Conservation (phyloP, 35 echinoderm and acorn worm genomes). For the Ophioderma brevispina region DNA sequence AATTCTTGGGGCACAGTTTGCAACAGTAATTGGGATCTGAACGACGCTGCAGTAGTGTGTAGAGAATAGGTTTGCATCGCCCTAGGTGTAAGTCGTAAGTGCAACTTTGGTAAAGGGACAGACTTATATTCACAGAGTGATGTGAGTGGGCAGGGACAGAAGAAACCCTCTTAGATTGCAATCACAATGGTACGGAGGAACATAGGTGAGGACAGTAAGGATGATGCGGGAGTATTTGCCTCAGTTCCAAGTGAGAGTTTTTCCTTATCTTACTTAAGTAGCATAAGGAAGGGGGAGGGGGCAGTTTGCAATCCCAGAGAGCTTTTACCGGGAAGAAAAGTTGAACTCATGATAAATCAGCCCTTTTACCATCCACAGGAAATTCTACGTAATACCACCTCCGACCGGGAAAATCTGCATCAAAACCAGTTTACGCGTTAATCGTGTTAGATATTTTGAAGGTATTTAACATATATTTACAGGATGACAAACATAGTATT, state of each 20-base stretch:
- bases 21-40: slow-evolving; percentile 20
- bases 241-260: background rate
- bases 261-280: too few relatives aligned
- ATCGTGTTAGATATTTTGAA: too few relatives aligned
- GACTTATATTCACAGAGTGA: slow-evolving; percentile 29
- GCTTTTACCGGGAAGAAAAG: too few relatives aligned
- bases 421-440: too few relatives aligned
- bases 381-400: too few relatives aligned
- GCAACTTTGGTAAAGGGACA: slow-evolving; percentile 36
- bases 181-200: slow-evolving; percentile 2
- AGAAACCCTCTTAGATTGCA: slow-evolving; percentile 26
- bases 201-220: slow-evolving; percentile 30
- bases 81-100: background rate
- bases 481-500: too few relatives aligned
- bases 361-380: too few relatives aligned
- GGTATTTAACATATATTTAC: too few relatives aligned
- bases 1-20: slow-evolving; percentile 62
- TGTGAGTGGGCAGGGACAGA: slow-evolving; percentile 54
- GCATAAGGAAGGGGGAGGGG: too few relatives aligned
- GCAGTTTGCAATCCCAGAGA: too few relatives aligned
- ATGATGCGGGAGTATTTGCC: slow-evolving; percentile 54
- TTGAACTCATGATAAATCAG: too few relatives aligned
- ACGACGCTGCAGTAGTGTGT: slow-evolving; percentile 46
- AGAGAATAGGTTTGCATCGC: slow-evolving; percentile 13
- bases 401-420: too few relatives aligned